phyloP scores from a whole-genome alignment of 2,797 vertebrate genomes.

The Silurus aristotelis region DNA sequence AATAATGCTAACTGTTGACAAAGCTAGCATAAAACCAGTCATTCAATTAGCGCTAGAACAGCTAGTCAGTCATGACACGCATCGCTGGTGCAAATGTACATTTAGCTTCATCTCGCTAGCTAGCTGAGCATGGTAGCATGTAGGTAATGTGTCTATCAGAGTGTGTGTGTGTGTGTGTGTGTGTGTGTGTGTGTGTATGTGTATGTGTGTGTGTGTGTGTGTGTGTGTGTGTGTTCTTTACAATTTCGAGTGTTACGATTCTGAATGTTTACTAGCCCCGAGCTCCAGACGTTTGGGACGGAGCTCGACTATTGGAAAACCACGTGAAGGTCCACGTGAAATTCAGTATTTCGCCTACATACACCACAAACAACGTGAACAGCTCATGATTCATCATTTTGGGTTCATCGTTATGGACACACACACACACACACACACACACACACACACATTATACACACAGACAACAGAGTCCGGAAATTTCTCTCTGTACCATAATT shows the following conservation, averaged over 20 bases:
- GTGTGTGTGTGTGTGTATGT: neutral
- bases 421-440: slow-evolving; percentile 21
- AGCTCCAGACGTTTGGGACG: neutral
- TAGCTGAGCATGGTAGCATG: too few species aligned
- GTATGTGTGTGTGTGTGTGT: neutral
- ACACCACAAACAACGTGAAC: slow-evolving; percentile 12
- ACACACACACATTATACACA: neutral
- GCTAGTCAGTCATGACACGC: too few species aligned
- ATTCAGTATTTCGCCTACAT: neutral
- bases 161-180: slow-evolving; percentile 7
- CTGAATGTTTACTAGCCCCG: neutral
- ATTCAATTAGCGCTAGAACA: too few species aligned
- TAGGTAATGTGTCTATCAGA: too few species aligned
- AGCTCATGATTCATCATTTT: slow-evolving; percentile 26
- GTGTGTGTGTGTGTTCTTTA: neutral
- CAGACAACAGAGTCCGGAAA: slow-evolving; percentile 23
- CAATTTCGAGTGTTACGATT: neutral
- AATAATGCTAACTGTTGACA: too few species aligned
- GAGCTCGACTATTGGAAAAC: neutral
- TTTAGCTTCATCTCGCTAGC: too few species aligned
- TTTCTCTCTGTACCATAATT: slow-evolving; percentile 35
- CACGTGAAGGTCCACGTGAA: neutral
- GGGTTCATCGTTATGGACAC: neutral
- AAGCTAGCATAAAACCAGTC: too few species aligned
- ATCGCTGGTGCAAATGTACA: too few species aligned